These are phyloP conservation scores for Thalassophryne amazonica DNA, from an alignment of 2,797 vertebrate genomes.

Conservation along the genomic window DNA sequence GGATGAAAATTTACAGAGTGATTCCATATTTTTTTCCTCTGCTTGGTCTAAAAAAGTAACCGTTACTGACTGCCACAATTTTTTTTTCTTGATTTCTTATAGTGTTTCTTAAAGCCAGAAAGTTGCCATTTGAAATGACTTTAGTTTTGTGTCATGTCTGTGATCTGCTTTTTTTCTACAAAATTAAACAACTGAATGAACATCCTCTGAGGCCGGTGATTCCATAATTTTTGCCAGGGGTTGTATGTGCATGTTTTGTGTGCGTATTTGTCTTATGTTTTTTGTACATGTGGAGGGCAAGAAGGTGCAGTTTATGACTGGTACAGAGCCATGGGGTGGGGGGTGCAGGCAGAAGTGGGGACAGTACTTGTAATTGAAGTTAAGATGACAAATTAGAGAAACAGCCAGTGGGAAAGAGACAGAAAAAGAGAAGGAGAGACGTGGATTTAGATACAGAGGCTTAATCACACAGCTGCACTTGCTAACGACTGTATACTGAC, in stretches of 20 bases:
- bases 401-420: constrained; percentile 34
- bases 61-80: no score
- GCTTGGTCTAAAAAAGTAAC: no score
- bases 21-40: no score
- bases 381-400: constrained; percentile 58
- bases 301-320: constrained; percentile 5
- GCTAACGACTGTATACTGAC: not conserved
- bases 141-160: not conserved
- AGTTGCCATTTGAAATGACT: no score
- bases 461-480: constrained; percentile 47
- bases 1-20: no score
- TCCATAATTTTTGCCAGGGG: no score
- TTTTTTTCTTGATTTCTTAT: no score
- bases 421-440: not conserved
- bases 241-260: constrained; percentile 3
- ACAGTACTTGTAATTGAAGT: constrained; percentile 57
- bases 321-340: constrained; percentile 15
- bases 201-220: no score
- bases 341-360: constrained; percentile 21
- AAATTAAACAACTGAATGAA: no score
- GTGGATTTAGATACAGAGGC: constrained; percentile 11
- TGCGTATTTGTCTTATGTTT: constrained; percentile 4
- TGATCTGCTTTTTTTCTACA: not conserved
- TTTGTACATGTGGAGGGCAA: not conserved
- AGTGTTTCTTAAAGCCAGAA: no score